phyloP scores from a whole-genome alignment of 2,113 vertebrate genomes.

The Lepisosteus osseus region DNA sequence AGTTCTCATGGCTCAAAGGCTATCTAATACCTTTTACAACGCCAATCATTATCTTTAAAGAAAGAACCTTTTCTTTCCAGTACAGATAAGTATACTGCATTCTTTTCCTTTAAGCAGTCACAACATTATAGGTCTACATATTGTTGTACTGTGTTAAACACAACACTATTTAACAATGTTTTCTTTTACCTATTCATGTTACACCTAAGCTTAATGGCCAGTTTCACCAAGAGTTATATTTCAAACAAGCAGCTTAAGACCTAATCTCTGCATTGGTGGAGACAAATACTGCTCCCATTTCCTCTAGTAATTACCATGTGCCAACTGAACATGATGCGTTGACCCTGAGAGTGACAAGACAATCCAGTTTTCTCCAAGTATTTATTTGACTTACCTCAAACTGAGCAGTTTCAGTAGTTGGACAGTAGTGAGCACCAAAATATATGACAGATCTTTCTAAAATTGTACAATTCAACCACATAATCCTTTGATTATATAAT shows the following conservation, averaged over 20 bases:
- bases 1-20: not conserved
- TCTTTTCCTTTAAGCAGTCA: too few relatives aligned
- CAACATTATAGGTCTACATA: too few relatives aligned
- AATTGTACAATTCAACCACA: too few relatives aligned
- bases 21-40: not conserved
- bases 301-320: slow-evolving; percentile 1
- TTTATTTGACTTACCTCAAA: too few relatives aligned
- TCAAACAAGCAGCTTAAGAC: not conserved
- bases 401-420: not conserved
- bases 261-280: not conserved
- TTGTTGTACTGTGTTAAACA: too few relatives aligned
- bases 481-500: too few relatives aligned
- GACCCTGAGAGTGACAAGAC: not conserved
- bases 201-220: not conserved
- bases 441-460: too few relatives aligned
- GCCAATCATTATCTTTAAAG: not conserved
- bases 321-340: too few relatives aligned
- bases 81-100: too few relatives aligned
- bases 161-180: too few relatives aligned
- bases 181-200: too few relatives aligned
- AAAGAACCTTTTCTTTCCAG: not conserved
- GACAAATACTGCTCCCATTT: not conserved
- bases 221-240: not conserved
- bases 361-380: not conserved
- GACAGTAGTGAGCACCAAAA: not conserved